Evolutionary conservation across 2,113 vertebrate genomes (phyloP).

Genomic region (Falcunculus frontatus): DNA sequence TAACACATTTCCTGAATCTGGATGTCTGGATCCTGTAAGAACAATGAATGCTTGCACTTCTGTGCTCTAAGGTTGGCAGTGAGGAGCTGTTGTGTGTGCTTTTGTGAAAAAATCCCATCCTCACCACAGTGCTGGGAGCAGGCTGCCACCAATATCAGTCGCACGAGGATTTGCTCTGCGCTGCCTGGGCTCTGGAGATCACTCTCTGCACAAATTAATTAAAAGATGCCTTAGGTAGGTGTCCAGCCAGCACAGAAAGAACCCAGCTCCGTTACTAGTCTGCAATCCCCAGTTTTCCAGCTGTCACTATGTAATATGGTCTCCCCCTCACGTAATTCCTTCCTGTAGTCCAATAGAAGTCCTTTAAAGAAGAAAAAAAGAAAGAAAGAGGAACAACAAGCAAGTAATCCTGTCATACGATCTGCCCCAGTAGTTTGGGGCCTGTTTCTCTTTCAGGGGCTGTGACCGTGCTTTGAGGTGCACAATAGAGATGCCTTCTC

Average conservation of each 20-base stretch:
- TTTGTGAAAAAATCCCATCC: background rate
- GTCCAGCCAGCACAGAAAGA: slow-evolving; percentile 56
- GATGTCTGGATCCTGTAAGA: background rate
- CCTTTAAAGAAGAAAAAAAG: slow-evolving; percentile 29
- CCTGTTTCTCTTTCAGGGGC: slow-evolving; percentile 63
- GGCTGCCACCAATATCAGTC: background rate
- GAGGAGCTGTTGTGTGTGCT: background rate
- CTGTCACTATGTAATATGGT: slow-evolving; percentile 65
- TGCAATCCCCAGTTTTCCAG: slow-evolving; percentile 65
- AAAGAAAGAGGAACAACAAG: slow-evolving; percentile 56
- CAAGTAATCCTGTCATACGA: slow-evolving; percentile 69
- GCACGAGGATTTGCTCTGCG: rapidly evolving
- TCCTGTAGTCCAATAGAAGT: slow-evolving; percentile 51
- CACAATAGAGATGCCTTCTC: slow-evolving; percentile 69
- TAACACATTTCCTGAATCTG: background rate
- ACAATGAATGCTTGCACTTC: background rate
- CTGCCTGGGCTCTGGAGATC: background rate
- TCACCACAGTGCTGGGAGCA: rapidly evolving
- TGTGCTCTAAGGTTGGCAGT: background rate
- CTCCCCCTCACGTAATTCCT: slow-evolving; percentile 58
- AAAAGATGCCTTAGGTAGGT: slow-evolving; percentile 53
- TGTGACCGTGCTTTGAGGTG: slow-evolving; percentile 66
- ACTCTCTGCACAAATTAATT: slow-evolving; percentile 46
- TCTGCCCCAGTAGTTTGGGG: slow-evolving; percentile 67
- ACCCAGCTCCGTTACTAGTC: slow-evolving; percentile 51